Evolutionary conservation across 2,797 vertebrate species (phyloP).

Genomic region (Lepilemur septentrionalis): DNA sequence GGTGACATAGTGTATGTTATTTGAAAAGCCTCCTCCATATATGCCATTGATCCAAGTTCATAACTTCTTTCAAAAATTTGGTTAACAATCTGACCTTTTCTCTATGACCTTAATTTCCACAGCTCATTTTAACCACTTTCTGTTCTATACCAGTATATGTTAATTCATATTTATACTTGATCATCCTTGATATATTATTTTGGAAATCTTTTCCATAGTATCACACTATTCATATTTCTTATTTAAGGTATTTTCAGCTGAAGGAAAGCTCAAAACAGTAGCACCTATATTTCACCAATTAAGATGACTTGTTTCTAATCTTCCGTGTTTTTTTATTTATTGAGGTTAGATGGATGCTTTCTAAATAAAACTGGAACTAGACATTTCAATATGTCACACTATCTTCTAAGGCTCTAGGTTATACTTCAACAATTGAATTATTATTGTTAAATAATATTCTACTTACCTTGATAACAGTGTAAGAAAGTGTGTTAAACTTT

Average conservation of each 20-base stretch:
- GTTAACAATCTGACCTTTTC: neutral
- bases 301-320: neutral
- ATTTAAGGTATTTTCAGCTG: neutral
- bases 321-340: neutral
- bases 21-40: neutral
- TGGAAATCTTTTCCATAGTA: neutral
- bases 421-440: neutral
- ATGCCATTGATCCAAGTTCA: neutral
- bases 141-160: neutral
- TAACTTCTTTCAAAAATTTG: neutral
- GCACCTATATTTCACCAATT: neutral
- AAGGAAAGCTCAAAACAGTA: neutral
- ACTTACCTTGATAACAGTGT: neutral
- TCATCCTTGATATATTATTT: neutral
- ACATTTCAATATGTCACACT: neutral
- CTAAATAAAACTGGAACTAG: neutral
- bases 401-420: neutral
- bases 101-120: neutral
- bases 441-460: neutral
- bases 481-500: neutral
- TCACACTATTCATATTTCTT: neutral
- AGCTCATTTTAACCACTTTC: neutral
- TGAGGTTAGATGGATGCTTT: neutral
- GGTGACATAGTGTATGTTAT: neutral
- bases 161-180: neutral